Base-by-base conservation (phyloP, 2,113 vertebrate species). In the Pandion haliaetus region DNA sequence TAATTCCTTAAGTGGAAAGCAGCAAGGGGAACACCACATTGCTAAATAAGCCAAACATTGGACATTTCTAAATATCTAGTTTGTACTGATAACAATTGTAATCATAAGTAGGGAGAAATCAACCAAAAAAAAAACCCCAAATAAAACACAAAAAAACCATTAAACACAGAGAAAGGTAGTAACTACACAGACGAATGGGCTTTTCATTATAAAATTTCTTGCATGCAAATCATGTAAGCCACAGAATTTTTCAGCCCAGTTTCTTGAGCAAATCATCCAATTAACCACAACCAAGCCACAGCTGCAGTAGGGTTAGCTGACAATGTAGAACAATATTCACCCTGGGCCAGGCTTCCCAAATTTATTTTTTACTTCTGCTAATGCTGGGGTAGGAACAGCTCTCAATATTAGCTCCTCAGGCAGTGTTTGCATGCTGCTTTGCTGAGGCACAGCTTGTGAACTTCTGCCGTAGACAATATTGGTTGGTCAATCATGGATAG, bases 11-110 rank as follows among this genome's bases (percentile, higher is more conserved):
- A 76, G 54, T 34, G 23, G 40, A 71, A 95, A 97, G 45, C 54
- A 76, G 44, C 24, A 79, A 87, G 88, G 91, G 93, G 91, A 97
- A 95, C 78, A 84, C 86, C 86, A 36, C 20, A 17, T 15, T 82
- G 45, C 44, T 82, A 87, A 88, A 78, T 66, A 93, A 96, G 25
- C 7, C 40, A 70, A 90, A 65, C 38, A 54, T 10, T 79, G 81
- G 62, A 62, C 45, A 38, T 80, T 95, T 82, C 81, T 77, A 94
- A 82, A 63, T 47, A 77, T 24, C 45, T 67, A 31, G 17, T 81
- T 87, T 79, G 25, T 79, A 47, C 47, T 36, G 71, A 55, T 71
- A 88, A 90, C 25, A 63, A 54, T 17, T 73, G 17, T 69, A 91
- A 90, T 54, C n/a, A n/a, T 42, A 92, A 83, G 5, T 4, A 71